Percentiles rank a stretch among this genome's conserved stretches.
phyloP scores from a whole-genome alignment of 2,797 vertebrate species.

The Microctenopoma stevenorrisi region DNA sequence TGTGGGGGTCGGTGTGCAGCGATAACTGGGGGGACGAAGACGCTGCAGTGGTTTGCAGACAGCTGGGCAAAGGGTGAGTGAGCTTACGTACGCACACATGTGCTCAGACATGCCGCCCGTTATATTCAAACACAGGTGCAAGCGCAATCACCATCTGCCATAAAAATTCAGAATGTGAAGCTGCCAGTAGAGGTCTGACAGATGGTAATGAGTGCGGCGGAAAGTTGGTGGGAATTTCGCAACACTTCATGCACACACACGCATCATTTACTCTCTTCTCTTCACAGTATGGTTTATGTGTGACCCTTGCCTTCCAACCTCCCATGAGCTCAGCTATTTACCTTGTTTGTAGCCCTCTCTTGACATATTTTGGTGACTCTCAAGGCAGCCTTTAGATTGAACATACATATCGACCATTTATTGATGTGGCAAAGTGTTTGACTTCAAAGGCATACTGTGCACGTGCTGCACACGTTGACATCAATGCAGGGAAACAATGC shows the following conservation, averaged over 20 bases:
- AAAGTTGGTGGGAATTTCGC: slow-evolving; percentile 35
- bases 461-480: slow-evolving; percentile 50
- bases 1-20: slow-evolving; percentile 88
- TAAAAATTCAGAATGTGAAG: slow-evolving; percentile 17
- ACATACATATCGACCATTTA: slow-evolving; percentile 24
- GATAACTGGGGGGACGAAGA: slow-evolving; percentile 87
- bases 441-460: slow-evolving; percentile 53
- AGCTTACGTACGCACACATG: slow-evolving; percentile 30
- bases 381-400: slow-evolving; percentile 23
- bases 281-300: slow-evolving; percentile 26
- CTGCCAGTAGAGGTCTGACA: slow-evolving; percentile 23
- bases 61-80: slow-evolving; percentile 90
- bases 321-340: slow-evolving; percentile 56
- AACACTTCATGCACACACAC: slow-evolving; percentile 7
- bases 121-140: slow-evolving; percentile 51
- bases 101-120: slow-evolving; percentile 23
- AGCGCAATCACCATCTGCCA: slow-evolving; percentile 22
- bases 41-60: slow-evolving; percentile 88
- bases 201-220: slow-evolving; percentile 17
- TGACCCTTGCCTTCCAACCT: slow-evolving; percentile 63
- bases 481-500: slow-evolving; percentile 28
- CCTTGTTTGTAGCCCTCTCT: slow-evolving; percentile 38
- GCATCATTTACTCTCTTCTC: slow-evolving; percentile 2
- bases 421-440: slow-evolving; percentile 18
- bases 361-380: slow-evolving; percentile 6